Evolutionary conservation across 2,888 invertebrate genomes (phyloP).

Genomic region (Polydrusus tereticollis): DNA sequence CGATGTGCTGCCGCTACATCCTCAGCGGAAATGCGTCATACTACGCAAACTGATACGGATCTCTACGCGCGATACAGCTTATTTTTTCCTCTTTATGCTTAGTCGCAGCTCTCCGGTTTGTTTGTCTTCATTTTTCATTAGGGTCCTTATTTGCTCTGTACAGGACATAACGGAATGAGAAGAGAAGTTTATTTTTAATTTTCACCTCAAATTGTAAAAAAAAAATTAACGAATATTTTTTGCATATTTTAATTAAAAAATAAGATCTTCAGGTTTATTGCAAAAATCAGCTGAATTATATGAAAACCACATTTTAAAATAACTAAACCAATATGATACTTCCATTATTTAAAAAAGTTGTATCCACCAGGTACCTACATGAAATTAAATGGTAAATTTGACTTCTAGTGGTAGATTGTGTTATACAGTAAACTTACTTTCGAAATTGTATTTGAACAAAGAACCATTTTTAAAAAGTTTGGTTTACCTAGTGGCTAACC

Average conservation of each 20-base stretch:
- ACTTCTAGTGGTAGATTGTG: too few species aligned
- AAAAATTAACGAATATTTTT: too few species aligned
- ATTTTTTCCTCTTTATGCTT: conserved; percentile 34
- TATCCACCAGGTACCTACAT: too few species aligned
- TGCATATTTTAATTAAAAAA: background rate
- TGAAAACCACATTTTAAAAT: too few species aligned
- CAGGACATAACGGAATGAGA: background rate
- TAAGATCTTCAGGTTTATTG: background rate
- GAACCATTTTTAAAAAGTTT: too few species aligned
- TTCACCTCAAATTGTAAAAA: background rate
- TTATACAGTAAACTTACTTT: too few species aligned
- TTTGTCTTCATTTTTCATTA: conserved; percentile 31
- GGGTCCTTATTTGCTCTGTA: conserved; percentile 13
- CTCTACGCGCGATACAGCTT: conserved; percentile 31
- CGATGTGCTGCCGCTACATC: conserved; percentile 61
- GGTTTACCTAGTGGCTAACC: too few species aligned
- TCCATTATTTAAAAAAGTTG: too few species aligned
- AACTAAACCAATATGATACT: too few species aligned
- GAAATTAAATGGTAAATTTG: too few species aligned
- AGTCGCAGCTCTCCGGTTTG: conserved; percentile 15
- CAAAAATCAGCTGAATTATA: too few species aligned
- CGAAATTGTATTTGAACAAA: too few species aligned
- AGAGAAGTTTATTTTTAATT: background rate
- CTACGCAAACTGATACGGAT: conserved; percentile 51
- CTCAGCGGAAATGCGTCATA: conserved; percentile 59